Evolutionary conservation across 1,140 invertebrate species (phyloP).

Genomic region (Aricia agestis): DNA sequence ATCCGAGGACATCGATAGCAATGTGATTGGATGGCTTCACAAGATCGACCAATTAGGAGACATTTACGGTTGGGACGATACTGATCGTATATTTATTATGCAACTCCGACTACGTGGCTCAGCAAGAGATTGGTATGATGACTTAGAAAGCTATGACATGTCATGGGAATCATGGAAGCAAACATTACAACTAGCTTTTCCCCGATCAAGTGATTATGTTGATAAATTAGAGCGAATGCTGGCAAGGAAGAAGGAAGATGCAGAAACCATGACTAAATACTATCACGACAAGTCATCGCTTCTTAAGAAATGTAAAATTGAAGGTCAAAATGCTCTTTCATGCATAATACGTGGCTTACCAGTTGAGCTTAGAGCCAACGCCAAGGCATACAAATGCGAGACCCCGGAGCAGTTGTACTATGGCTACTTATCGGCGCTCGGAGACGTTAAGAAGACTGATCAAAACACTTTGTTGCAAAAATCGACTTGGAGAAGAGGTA

Average conservation of each 20-base stretch:
- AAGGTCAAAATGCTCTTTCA: slow-evolving; percentile 20
- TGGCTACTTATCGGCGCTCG: slow-evolving; percentile 27
- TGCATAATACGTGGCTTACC: slow-evolving; percentile 37
- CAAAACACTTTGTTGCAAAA: background rate
- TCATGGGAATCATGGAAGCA: slow-evolving; percentile 36
- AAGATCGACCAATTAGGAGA: slow-evolving; percentile 31
- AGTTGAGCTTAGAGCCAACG: slow-evolving; percentile 30
- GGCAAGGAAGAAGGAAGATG: slow-evolving; percentile 25
- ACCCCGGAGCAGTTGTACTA: slow-evolving; percentile 33
- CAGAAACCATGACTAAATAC: slow-evolving; percentile 37
- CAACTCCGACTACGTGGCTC: slow-evolving; percentile 15
- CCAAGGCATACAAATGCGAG: slow-evolving; percentile 25
- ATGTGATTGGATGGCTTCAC: slow-evolving; percentile 32
- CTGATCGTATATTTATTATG: slow-evolving; percentile 26
- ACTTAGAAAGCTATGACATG: slow-evolving; percentile 17
- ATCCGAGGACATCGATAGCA: slow-evolving; percentile 28
- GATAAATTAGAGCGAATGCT: slow-evolving; percentile 32
- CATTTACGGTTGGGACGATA: slow-evolving; percentile 25
- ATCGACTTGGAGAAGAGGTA: background rate
- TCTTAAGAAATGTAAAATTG: slow-evolving; percentile 35
- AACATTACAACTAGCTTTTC: slow-evolving; percentile 30
- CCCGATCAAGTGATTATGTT: slow-evolving; percentile 27
- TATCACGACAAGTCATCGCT: slow-evolving; percentile 37
- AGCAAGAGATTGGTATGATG: slow-evolving; percentile 21
- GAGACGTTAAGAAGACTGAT: slow-evolving; percentile 23